A percentile compares a stretch with the other conserved stretches of the same genome.
Conservation (phyloP, 1,140 invertebrate species). For the Microplitis demolitor region DNA sequence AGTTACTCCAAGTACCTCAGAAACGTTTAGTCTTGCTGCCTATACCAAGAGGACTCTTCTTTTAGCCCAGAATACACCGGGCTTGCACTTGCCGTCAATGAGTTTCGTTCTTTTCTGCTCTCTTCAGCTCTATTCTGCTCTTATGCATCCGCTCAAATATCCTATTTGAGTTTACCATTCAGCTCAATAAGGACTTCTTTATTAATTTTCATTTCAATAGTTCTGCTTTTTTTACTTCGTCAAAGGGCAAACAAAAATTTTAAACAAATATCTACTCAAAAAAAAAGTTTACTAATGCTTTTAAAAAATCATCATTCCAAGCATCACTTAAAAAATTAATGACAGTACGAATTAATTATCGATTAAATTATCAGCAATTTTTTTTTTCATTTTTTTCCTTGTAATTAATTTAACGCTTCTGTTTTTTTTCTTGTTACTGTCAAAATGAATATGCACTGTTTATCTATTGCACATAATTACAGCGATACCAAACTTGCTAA, state of each 20-base stretch:
- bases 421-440: too few species aligned
- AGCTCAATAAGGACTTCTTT: conserved; percentile 8
- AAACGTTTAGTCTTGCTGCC: conserved; percentile 25
- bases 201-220: conserved; percentile 12
- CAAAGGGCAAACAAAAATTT: neutral
- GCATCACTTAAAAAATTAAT: too few species aligned
- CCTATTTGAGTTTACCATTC: conserved; percentile 19
- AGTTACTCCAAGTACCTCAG: conserved; percentile 43
- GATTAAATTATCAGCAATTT: too few species aligned
- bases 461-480: too few species aligned
- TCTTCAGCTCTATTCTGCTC: neutral
- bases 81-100: conserved; percentile 19
- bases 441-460: too few species aligned
- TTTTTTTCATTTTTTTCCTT: too few species aligned
- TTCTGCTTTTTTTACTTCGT: neutral
- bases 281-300: too few species aligned
- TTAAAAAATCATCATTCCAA: too few species aligned
- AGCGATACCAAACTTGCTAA: too few species aligned
- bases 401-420: too few species aligned
- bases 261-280: neutral
- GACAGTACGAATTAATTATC: too few species aligned
- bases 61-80: neutral
- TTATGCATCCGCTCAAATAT: conserved; percentile 7
- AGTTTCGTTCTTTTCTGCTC: conserved; percentile 13
- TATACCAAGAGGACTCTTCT: neutral